Evolutionary conservation across 2,888 invertebrate genomes (phyloP), one percentile per base, ranked within the genome.

Genomic region (Drosophila demipolita): DNA sequence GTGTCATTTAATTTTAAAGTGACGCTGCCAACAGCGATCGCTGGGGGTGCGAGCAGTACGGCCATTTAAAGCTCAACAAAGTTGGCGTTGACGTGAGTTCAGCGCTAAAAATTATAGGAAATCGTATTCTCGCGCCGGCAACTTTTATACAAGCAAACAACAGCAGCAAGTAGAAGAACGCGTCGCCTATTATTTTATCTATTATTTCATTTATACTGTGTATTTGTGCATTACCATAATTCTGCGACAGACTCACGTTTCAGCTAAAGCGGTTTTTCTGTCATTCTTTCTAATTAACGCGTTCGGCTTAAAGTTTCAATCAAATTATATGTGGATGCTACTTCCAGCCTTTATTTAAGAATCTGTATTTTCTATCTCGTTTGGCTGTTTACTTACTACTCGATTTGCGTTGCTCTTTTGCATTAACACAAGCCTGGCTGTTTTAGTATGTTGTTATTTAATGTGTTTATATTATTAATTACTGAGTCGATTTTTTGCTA

Each of bases 161-260:
- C 38, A 58, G 33, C 29, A 53, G 15, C 57, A 45, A 58, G 38
- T 63, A 42, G 45, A 38, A 50, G 52, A 78, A 63, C 50, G 66
- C 62, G 26, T 63, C n/a, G 49, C 9, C 15, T 66, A 60, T 62
- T 67, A 40, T 40, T 70, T 68, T 74, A 77, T 73, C 64, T 84
- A 80, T 75, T 75, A 79, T 82, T 72, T 80, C 82, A 88, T 86
- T 80, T 88, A 84, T 84, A 73, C 83, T 75, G 66, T 57, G 63
- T 55, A 68, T 69, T 69, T 80, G 50, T 78, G 83, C 83, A 84
- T 88, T 74, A 75, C 61, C 77, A 86, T 82, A 85, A 81, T 62
- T 80, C 69, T 59, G 64, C 50, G 52, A 58, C 50, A 64, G 20
- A 38, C 64, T 79, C 87, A 83, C 87, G 83, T 85, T 87, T 82